Percentiles rank a stretch among this genome's conserved stretches.
Evolutionary conservation across 2,888 invertebrate species (phyloP).

Genomic region (Synergus umbraculus): DNA sequence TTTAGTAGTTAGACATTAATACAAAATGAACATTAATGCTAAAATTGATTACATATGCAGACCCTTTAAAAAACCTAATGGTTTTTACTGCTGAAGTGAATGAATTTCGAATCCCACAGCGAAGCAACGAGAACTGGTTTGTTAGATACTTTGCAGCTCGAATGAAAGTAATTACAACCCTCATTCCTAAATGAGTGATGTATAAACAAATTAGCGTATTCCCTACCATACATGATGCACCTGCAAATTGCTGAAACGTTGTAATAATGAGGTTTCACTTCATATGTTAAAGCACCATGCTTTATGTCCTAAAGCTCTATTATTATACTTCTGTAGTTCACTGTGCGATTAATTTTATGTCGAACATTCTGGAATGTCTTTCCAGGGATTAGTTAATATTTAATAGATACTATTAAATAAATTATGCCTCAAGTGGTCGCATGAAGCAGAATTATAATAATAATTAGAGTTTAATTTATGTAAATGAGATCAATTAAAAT

Average conservation of each 20-base stretch:
- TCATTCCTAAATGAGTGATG: background rate
- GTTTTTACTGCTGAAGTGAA: background rate
- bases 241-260: background rate
- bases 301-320: background rate
- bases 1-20: background rate
- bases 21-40: background rate
- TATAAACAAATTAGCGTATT: constrained; percentile 9
- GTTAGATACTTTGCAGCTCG: background rate
- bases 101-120: background rate
- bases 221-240: background rate
- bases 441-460: background rate
- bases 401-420: background rate
- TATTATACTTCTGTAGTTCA: background rate
- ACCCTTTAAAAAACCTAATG: background rate
- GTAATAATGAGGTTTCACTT: background rate
- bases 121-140: background rate
- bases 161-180: constrained; percentile 9
- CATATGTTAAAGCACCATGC: background rate
- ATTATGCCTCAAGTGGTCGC: background rate
- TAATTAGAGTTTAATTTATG: too few relatives aligned
- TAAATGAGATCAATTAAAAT: too few relatives aligned
- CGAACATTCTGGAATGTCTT: background rate
- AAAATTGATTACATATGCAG: background rate
- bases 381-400: background rate
- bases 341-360: background rate